Conservation (phyloP, 2,113 vertebrate species). For the Rousettus leschenaultii region DNA sequence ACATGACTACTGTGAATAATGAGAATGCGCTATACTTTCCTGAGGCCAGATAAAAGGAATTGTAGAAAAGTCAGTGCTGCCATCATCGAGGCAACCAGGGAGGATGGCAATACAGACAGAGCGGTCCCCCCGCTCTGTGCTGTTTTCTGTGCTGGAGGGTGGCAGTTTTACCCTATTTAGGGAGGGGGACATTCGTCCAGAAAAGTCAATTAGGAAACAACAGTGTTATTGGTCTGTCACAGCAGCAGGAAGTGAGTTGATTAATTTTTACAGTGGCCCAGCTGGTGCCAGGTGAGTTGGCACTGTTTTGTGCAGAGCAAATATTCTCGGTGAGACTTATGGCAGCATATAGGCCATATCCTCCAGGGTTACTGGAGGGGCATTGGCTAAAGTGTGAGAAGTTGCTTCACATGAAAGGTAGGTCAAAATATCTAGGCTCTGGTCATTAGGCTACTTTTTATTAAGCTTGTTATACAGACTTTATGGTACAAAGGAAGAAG, state of each 20-base stretch:
- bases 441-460: neutral
- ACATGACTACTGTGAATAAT: neutral
- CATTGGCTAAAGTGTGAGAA: neutral
- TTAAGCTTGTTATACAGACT: neutral
- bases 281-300: neutral
- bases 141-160: neutral
- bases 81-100: neutral
- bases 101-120: neutral
- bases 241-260: neutral
- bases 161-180: neutral
- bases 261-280: no score
- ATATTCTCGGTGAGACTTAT: neutral
- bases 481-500: neutral
- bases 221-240: neutral
- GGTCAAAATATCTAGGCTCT: conserved; percentile 55
- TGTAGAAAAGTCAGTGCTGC: neutral
- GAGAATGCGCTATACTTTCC: neutral
- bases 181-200: neutral
- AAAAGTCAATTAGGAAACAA: neutral
- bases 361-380: neutral
- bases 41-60: neutral
- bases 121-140: neutral
- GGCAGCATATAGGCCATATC: neutral
- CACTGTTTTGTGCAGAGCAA: neutral
- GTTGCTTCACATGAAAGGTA: conserved; percentile 49